Percentiles rank a stretch among this genome's conserved stretches.
Conservation (phyloP, 2,797 vertebrate genomes). For the Atherinosoma microstoma region DNA sequence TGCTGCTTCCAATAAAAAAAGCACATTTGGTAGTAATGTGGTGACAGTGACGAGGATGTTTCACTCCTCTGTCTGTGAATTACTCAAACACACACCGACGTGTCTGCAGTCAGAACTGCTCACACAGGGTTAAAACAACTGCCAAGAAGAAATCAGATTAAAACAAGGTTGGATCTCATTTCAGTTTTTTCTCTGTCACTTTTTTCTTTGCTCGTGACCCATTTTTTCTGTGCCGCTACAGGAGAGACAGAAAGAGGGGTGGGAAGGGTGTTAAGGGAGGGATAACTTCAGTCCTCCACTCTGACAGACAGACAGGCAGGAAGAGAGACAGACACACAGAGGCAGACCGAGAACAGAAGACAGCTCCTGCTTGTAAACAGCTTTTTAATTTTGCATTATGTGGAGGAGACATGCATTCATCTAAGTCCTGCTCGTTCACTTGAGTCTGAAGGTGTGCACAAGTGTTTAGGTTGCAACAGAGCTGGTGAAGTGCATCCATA, state of each 20-base stretch:
- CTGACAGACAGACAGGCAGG: slow-evolving; percentile 44
- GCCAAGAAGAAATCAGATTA: slow-evolving; percentile 75
- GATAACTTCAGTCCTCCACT: slow-evolving; percentile 60
- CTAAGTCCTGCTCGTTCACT: slow-evolving; percentile 53
- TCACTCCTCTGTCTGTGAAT: slow-evolving; percentile 26
- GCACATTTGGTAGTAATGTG: slow-evolving; percentile 16
- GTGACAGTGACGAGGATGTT: slow-evolving; percentile 22
- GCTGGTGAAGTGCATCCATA: slow-evolving; percentile 39
- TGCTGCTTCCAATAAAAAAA: neutral
- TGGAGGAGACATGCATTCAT: slow-evolving; percentile 46
- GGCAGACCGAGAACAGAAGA: slow-evolving; percentile 34
- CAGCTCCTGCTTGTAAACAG: slow-evolving; percentile 47
- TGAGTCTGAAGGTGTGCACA: slow-evolving; percentile 29
- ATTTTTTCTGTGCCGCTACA: slow-evolving; percentile 74
- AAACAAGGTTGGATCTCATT: slow-evolving; percentile 78
- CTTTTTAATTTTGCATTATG: slow-evolving; percentile 51
- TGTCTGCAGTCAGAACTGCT: slow-evolving; percentile 22
- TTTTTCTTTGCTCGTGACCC: slow-evolving; percentile 79
- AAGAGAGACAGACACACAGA: slow-evolving; percentile 39
- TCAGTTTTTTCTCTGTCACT: slow-evolving; percentile 72
- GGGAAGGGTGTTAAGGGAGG: slow-evolving; percentile 35
- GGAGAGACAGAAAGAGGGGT: slow-evolving; percentile 47
- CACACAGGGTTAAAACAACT: slow-evolving; percentile 71
- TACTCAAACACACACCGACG: slow-evolving; percentile 9
- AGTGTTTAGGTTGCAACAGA: slow-evolving; percentile 23